Base-by-base conservation (phyloP, 2,888 invertebrate genomes). In the Kuschelorhynchus macadamiae region DNA sequence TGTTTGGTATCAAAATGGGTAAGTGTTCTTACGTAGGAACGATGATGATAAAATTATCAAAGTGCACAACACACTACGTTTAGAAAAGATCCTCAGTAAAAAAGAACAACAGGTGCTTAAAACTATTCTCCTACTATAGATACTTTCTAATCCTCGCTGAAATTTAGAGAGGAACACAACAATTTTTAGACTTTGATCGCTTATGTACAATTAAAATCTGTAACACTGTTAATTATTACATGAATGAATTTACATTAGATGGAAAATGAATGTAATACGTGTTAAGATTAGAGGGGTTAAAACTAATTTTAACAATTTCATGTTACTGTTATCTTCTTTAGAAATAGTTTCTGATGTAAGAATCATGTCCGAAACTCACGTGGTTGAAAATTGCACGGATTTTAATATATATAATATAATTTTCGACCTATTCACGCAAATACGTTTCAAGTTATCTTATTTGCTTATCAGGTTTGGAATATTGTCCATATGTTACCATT, bases 251-350 rank as follows among this genome's bases (percentile, higher is more conserved):
- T 47, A 16, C 47, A 5, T 20, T 47, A 20, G 12, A 47, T 12
- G 25, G 47, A 7, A 16, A 9, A 8, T 47, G 20, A 47, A 47
- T 25, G 47, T 20, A 12, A 47, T 47, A 47, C 47, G 20, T 47
- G 47, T 47, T 20, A 47, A 47, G 7, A 47, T 47, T 17, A 47
- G 47, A 21, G 52, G 52, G 18, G 16, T 52, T 52, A 33, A 36
- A 32, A 52, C 52, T 52, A 52, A 52, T 32, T 32, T 52, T 9
- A 14, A 30, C 16, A 36, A 52, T 32, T 32, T 52, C 12, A 8
- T 47, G 12, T 21, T 47, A 21, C 17, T 47, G 5, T 47, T 47
- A 21, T 16, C 21, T 21, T 47, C 47, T 7, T n/a, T 47, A 47
- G 47, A 47, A n/a, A n/a, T 36, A 36, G 36, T n/a, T 7, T 36